phyloP scores from a whole-genome alignment of 2,113 vertebrate genomes.

The Uria aalge region DNA sequence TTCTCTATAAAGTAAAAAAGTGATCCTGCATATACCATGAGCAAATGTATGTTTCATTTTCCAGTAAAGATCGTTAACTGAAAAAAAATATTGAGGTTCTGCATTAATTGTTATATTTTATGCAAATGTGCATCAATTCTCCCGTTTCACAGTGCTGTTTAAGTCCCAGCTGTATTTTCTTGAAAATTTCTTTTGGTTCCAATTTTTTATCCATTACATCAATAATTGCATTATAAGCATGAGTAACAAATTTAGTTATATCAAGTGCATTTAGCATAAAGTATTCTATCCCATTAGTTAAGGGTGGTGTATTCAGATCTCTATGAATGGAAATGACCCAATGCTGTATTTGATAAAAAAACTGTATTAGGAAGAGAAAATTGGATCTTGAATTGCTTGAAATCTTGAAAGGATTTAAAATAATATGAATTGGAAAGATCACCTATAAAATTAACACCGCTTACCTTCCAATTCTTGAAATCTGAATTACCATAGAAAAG shows the following conservation, averaged over 20 bases:
- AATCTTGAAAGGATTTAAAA: conserved; percentile 39
- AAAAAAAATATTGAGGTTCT: background rate
- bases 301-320: background rate
- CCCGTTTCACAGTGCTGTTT: background rate
- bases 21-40: background rate
- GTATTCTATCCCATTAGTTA: conserved; percentile 7
- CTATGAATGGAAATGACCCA: conserved; percentile 16
- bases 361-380: conserved; percentile 9
- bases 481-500: background rate
- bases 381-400: conserved; percentile 1
- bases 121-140: background rate
- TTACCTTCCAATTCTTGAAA: background rate
- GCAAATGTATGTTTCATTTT: background rate
- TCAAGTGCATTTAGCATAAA: background rate
- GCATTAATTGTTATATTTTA: background rate
- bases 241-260: conserved; percentile 7
- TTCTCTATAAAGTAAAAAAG: background rate
- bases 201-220: background rate
- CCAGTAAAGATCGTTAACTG: background rate
- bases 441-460: background rate
- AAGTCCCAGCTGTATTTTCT: background rate
- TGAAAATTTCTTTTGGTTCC: background rate
- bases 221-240: conserved; percentile 8
- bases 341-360: conserved; percentile 1
- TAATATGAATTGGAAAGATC: conserved; percentile 3